Evolutionary conservation across 2,888 invertebrate genomes (phyloP).

Genomic region (Standfussiana lucernea): DNA sequence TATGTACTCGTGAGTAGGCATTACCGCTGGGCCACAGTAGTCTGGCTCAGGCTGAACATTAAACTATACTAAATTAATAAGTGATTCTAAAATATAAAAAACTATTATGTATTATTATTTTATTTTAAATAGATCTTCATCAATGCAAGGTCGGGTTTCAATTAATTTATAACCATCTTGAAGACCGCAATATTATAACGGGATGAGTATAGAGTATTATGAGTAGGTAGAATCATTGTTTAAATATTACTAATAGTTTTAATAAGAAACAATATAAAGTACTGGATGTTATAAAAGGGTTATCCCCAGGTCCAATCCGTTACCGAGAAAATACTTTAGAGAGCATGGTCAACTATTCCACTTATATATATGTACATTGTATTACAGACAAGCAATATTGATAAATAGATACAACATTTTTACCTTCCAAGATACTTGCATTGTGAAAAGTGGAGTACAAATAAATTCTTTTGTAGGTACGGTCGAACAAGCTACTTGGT

Average conservation of each 20-base stretch:
- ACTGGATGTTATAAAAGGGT: neutral
- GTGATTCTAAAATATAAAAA: constrained; percentile 6
- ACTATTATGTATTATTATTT: neutral
- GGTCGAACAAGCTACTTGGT: too few relatives aligned
- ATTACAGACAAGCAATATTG: neutral
- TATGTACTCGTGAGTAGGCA: too few relatives aligned
- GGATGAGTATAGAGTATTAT: neutral
- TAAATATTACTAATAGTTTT: constrained; percentile 9
- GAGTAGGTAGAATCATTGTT: neutral
- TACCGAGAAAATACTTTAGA: neutral
- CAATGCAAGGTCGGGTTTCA: constrained; percentile 1
- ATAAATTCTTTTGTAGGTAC: neutral
- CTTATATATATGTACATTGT: neutral
- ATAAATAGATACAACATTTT: constrained; percentile 7
- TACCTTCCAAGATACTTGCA: neutral
- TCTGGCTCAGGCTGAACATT: too few relatives aligned
- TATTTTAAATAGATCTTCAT: constrained; percentile 10
- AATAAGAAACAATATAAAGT: neutral
- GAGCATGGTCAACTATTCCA: neutral
- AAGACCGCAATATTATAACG: too few relatives aligned
- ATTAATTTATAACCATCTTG: constrained; percentile 40
- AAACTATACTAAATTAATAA: neutral
- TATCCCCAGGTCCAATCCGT: neutral
- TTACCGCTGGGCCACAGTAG: too few relatives aligned
- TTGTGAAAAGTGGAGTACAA: neutral